These are phyloP conservation scores for Musca domestica DNA, from an alignment of 1,140 invertebrate genomes.

Conservation along the genomic window DNA sequence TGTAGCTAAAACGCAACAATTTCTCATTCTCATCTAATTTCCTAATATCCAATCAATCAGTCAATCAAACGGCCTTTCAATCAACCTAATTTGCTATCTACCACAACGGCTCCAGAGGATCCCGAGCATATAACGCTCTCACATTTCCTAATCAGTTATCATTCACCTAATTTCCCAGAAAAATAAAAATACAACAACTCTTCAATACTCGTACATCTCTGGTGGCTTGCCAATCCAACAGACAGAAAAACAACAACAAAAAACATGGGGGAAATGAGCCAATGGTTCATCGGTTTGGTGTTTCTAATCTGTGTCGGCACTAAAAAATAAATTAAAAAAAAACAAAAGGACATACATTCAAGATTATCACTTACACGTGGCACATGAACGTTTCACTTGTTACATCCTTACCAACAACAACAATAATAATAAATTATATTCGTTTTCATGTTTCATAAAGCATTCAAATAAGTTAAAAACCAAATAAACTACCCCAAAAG, in stretches of 20 bases:
- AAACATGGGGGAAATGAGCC: not conserved
- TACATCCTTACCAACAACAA: too few relatives aligned
- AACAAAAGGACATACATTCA: constrained; percentile 1
- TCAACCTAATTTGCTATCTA: too few relatives aligned
- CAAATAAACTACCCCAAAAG: not conserved
- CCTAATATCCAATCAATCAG: too few relatives aligned
- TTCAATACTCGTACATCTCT: not conserved
- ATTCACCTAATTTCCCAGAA: not conserved
- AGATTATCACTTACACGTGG: constrained; percentile 16
- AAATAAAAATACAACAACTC: not conserved
- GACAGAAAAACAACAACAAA: not conserved
- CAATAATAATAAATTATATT: too few relatives aligned
- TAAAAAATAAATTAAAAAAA: not conserved
- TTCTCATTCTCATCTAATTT: too few relatives aligned
- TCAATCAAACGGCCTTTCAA: too few relatives aligned
- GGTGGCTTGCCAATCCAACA: not conserved
- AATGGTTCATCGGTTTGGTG: not conserved
- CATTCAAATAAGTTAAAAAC: too few relatives aligned
- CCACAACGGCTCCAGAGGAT: too few relatives aligned
- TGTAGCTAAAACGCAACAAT: too few relatives aligned
- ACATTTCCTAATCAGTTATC: not conserved
- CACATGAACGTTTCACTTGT: constrained; percentile 5
- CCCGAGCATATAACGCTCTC: too few relatives aligned
- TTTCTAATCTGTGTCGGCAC: not conserved
- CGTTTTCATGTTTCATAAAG: too few relatives aligned